phyloP scores from a whole-genome alignment of 2,113 vertebrate species.

The rabbit (Oryctolagus cuniculus) region mOryCun1.1 NC_091434.1:81152501-81153000 shows the following conservation, averaged over 20 bases:
- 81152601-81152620: too few species aligned
- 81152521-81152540: too few species aligned
- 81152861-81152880: neutral
- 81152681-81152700: too few species aligned
- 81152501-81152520: too few species aligned
- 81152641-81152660: too few species aligned
- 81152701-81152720: neutral
- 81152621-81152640: too few species aligned
- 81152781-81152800: neutral
- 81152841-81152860: neutral
- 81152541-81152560: too few species aligned
- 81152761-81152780: conserved; percentile 40
- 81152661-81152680: too few species aligned
- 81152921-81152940: neutral
- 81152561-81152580: too few species aligned
- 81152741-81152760: neutral
- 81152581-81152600: too few species aligned
- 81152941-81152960: neutral
- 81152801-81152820: neutral
- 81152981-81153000: neutral
- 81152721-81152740: neutral
- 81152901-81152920: neutral
- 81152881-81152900: conserved; percentile 6
- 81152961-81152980: conserved; percentile 10
- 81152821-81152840: neutral